Evolutionary conservation across 2,888 invertebrate genomes (phyloP).

Genomic region (Axea sp.): DNA sequence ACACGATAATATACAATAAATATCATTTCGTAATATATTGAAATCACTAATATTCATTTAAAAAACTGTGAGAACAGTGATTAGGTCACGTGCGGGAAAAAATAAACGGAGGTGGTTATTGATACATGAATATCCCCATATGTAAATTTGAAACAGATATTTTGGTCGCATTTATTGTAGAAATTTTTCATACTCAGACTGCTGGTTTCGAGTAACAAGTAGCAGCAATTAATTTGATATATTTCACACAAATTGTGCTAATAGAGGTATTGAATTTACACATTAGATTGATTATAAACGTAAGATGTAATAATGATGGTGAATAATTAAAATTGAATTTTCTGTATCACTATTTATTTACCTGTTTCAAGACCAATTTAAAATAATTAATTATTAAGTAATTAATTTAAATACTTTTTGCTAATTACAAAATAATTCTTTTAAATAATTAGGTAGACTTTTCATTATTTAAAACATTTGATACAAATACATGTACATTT

Average conservation of each 20-base stretch:
- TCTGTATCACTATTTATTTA: not conserved
- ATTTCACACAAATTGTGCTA: conserved; percentile 27
- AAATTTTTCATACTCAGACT: conserved; percentile 12
- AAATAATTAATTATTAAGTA: no score
- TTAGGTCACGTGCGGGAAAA: conserved; percentile 29
- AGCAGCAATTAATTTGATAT: conserved; percentile 24
- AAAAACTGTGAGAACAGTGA: conserved; percentile 37
- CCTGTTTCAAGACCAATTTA: not conserved
- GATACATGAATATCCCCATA: conserved; percentile 21
- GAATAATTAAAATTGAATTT: no score
- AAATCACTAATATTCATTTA: not conserved
- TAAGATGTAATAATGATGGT: no score
- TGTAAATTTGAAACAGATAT: conserved; percentile 36
- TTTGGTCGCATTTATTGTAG: conserved; percentile 6
- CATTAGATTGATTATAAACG: not conserved
- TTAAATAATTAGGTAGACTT: no score
- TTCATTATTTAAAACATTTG: no score
- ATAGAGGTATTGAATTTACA: conserved; percentile 12
- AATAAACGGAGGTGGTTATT: conserved; percentile 15
- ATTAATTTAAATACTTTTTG: no score
- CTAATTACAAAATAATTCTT: no score
- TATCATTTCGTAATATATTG: conserved; percentile 2
- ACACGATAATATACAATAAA: conserved; percentile 29
- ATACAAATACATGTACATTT: no score
- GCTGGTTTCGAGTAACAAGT: conserved; percentile 10